These are phyloP conservation scores for Neogale vison DNA, from an alignment of 2,113 vertebrate species.

Conservation along the genomic window DNA sequence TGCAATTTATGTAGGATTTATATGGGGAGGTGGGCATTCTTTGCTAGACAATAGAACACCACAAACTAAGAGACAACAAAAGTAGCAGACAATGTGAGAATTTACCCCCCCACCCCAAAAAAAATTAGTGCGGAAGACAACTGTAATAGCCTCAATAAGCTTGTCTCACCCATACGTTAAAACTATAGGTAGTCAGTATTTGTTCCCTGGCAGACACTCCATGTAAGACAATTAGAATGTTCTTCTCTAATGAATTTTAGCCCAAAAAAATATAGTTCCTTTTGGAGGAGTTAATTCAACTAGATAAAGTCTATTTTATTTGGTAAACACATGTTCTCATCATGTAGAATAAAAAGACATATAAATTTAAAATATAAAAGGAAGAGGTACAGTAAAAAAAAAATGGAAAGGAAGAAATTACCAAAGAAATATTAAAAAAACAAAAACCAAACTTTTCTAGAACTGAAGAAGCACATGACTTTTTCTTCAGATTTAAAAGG, in stretches of 20 bases:
- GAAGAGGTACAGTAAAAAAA: background rate
- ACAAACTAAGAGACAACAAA: background rate
- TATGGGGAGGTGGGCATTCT: background rate
- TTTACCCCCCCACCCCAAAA: background rate
- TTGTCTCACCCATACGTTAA: background rate
- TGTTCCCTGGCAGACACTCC: background rate
- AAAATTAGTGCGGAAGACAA: background rate
- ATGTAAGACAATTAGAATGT: background rate
- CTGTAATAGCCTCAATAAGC: fast-evolving
- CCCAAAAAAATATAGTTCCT: background rate
- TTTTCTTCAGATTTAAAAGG: background rate
- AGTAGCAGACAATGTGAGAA: background rate
- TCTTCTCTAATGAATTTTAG: background rate
- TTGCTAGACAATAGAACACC: background rate
- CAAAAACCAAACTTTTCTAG: background rate
- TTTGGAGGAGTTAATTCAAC: background rate
- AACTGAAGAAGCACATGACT: background rate
- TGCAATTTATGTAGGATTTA: background rate
- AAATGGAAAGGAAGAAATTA: background rate
- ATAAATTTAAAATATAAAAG: background rate
- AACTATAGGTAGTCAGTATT: background rate
- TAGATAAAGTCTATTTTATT: background rate
- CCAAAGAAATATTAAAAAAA: background rate
- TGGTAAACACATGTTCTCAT: background rate
- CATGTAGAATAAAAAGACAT: background rate